Evolutionary conservation across 2,797 vertebrate genomes (phyloP).

Genomic region (Botia kubotai): DNA sequence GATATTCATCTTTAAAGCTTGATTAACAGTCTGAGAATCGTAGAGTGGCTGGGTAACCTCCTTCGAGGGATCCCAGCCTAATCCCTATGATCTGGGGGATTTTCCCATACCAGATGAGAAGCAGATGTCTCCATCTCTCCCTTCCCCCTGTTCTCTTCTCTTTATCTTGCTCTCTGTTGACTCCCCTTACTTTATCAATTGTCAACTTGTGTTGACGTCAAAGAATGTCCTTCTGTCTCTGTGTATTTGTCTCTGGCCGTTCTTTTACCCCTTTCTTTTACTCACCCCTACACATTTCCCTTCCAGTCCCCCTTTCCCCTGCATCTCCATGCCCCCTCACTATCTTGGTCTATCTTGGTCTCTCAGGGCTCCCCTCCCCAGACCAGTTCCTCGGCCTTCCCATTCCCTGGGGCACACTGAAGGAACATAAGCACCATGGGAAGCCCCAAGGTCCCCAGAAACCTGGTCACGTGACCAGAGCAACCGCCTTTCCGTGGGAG

Average conservation of each 20-base stretch:
- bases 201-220: slow-evolving; percentile 58
- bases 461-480: slow-evolving; percentile 69
- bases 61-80: slow-evolving; percentile 73
- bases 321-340: slow-evolving; percentile 52
- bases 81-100: slow-evolving; percentile 77
- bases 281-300: slow-evolving; percentile 55
- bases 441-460: slow-evolving; percentile 77
- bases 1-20: slow-evolving; percentile 1
- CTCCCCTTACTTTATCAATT: slow-evolving; percentile 57
- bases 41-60: slow-evolving; percentile 68
- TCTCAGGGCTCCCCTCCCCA: slow-evolving; percentile 62
- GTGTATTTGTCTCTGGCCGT: slow-evolving; percentile 24
- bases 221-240: slow-evolving; percentile 55
- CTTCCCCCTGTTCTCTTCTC: slow-evolving; percentile 45
- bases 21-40: slow-evolving; percentile 53
- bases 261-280: slow-evolving; percentile 49
- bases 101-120: slow-evolving; percentile 86
- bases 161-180: slow-evolving; percentile 26
- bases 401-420: slow-evolving; percentile 60
- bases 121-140: slow-evolving; percentile 78
- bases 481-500: slow-evolving; percentile 67
- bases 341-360: slow-evolving; percentile 60
- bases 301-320: slow-evolving; percentile 29
- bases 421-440: slow-evolving; percentile 83
- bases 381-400: slow-evolving; percentile 59